A percentile compares a stretch with the other conserved stretches of the same genome.
Conservation (phyloP, 2,888 invertebrate genomes). For the Vesta saturnalis region DNA sequence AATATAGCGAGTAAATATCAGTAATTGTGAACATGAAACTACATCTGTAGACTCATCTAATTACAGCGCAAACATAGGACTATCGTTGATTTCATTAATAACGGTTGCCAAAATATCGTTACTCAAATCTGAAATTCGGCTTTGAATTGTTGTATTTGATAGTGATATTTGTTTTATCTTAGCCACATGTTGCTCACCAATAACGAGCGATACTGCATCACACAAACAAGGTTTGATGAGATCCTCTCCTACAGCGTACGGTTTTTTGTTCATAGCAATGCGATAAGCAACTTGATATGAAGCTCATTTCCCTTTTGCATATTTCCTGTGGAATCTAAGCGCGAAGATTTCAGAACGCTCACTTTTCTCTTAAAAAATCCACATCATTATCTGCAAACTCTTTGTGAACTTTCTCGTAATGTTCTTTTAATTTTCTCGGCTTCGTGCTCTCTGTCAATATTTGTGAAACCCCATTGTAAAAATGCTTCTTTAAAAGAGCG, state of each 20-base stretch:
- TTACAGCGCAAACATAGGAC: slow-evolving; percentile 11
- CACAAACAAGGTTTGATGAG: too few relatives aligned
- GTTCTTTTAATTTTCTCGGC: slow-evolving; percentile 45
- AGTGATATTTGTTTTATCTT: too few relatives aligned
- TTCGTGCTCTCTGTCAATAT: slow-evolving; percentile 15
- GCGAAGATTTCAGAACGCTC: neutral
- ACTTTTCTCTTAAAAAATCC: slow-evolving; percentile 15
- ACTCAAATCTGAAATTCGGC: too few relatives aligned
- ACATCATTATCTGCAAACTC: slow-evolving; percentile 42
- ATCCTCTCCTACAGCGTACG: too few relatives aligned
- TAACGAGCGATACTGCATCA: too few relatives aligned
- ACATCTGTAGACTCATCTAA: slow-evolving; percentile 12
- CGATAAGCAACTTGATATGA: too few relatives aligned
- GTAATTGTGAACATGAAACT: slow-evolving; percentile 11
- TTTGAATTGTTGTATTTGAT: too few relatives aligned
- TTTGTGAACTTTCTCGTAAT: slow-evolving; percentile 42
- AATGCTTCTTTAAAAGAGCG: slow-evolving; percentile 20
- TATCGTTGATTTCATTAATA: slow-evolving; percentile 10
- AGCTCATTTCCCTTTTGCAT: too few relatives aligned
- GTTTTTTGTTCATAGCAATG: neutral
- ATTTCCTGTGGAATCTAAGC: slow-evolving; percentile 13
- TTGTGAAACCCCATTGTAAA: slow-evolving; percentile 35
- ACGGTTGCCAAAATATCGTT: slow-evolving; percentile 11
- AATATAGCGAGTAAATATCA: too few relatives aligned
- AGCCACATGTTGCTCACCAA: too few relatives aligned